A percentile compares a stretch with the other conserved stretches of the same genome.
These are phyloP conservation scores for Aporophyla lueneburgensis DNA, from an alignment of 2,888 invertebrate genomes.

Conservation along the genomic window DNA sequence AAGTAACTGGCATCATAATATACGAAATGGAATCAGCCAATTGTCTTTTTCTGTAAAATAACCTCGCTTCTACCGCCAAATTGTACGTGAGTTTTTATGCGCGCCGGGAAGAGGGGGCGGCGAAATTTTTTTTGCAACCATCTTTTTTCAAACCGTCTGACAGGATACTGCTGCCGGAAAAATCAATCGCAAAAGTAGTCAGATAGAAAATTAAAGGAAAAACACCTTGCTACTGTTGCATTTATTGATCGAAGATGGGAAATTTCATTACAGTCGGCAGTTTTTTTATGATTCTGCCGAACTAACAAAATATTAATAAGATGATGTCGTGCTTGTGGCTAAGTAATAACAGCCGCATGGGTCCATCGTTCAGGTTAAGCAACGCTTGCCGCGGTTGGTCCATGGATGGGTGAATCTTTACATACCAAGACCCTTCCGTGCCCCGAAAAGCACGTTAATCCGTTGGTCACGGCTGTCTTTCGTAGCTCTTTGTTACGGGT, in stretches of 20 bases:
- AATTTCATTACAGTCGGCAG: not conserved
- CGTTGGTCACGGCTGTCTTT: no score
- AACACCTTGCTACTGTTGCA: not conserved
- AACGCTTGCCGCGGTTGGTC: no score
- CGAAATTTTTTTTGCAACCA: not conserved
- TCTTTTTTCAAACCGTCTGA: conserved; percentile 24
- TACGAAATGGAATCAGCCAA: not conserved
- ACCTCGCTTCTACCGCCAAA: not conserved
- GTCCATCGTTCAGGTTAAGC: no score
- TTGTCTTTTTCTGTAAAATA: not conserved
- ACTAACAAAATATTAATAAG: not conserved
- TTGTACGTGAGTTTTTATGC: not conserved
- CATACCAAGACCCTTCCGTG: no score
- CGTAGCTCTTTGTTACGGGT: no score
- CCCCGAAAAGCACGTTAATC: no score
- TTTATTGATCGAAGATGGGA: not conserved
- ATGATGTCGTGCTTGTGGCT: not conserved
- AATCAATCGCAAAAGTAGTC: conserved; percentile 14
- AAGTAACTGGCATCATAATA: not conserved
- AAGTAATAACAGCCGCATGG: no score
- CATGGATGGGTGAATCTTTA: no score
- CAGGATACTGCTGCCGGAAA: conserved; percentile 13
- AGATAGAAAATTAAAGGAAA: conserved; percentile 36
- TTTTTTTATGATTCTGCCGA: not conserved
- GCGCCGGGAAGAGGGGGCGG: not conserved